Percentiles rank a stretch among this genome's conserved stretches.
Evolutionary conservation across 2,113 vertebrate genomes (phyloP).

Genomic region (Podarcis raffonei): DNA sequence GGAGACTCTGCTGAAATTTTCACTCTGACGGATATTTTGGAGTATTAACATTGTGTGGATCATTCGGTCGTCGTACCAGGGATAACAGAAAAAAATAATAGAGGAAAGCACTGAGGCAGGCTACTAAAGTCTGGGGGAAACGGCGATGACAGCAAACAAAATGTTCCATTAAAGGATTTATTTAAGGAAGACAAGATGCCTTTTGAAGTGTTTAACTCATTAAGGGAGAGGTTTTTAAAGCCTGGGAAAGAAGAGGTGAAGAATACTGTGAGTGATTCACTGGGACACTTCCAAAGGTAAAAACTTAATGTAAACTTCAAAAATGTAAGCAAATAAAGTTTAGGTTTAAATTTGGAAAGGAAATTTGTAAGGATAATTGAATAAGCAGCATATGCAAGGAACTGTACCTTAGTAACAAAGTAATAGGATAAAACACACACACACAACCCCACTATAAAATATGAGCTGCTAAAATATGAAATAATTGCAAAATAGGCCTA

Average conservation of each 20-base stretch:
- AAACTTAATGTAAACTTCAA: slow-evolving; percentile 58
- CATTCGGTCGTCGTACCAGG: slow-evolving; percentile 54
- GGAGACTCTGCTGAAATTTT: neutral
- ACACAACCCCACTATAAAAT: neutral
- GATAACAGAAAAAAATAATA: slow-evolving; percentile 14
- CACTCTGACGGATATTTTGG: neutral
- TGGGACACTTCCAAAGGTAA: slow-evolving; percentile 96
- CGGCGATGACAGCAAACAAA: slow-evolving; percentile 40
- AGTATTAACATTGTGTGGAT: slow-evolving; percentile 45
- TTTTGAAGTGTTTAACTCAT: slow-evolving; percentile 83
- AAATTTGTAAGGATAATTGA: neutral
- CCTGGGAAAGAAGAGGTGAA: slow-evolving; percentile 92
- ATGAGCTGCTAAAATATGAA: neutral
- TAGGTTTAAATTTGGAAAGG: slow-evolving; percentile 2
- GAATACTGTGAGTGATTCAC: slow-evolving; percentile 83
- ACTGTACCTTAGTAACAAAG: neutral
- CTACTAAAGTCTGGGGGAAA: neutral
- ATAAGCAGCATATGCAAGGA: neutral
- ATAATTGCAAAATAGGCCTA: slow-evolving; percentile 6
- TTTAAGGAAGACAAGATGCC: slow-evolving; percentile 81
- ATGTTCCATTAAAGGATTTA: slow-evolving; percentile 43
- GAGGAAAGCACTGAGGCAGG: neutral
- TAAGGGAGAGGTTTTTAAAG: slow-evolving; percentile 89
- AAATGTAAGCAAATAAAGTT: neutral
- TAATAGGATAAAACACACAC: slow-evolving; percentile 2